phyloP scores from a whole-genome alignment of 2,888 invertebrate species.

The Aethes cnicana region DNA sequence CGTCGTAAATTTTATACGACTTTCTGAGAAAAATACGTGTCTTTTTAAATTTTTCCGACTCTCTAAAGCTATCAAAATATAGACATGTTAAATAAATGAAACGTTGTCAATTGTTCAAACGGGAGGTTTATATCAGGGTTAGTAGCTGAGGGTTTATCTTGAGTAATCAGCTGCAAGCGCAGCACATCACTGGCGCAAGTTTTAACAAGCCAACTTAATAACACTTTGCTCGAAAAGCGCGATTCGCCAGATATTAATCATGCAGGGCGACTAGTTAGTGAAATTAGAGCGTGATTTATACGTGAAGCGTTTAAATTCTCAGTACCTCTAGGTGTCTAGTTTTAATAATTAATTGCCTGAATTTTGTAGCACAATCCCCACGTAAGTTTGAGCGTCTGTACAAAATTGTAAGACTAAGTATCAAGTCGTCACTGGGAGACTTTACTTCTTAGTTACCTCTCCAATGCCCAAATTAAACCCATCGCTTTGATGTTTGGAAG shows the following conservation, averaged over 20 bases:
- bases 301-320: conserved; percentile 25
- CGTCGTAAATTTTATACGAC: no score
- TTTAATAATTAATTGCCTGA: conserved; percentile 20
- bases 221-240: conserved; percentile 77
- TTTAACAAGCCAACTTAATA: conserved; percentile 83
- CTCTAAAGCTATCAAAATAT: no score
- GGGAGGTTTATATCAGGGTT: no score
- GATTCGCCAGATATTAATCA: conserved; percentile 80
- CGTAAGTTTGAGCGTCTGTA: neutral
- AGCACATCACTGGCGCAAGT: conserved; percentile 73
- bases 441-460: no score
- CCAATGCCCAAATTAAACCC: no score
- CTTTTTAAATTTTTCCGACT: no score
- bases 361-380: conserved; percentile 9
- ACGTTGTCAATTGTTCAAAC: no score
- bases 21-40: no score
- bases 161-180: conserved; percentile 51
- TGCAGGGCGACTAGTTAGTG: conserved; percentile 77
- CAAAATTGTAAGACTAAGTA: no score
- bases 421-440: no score
- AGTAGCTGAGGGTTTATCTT: conserved; percentile 18
- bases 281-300: conserved; percentile 62
- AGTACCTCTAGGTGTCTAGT: conserved; percentile 22
- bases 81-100: no score
- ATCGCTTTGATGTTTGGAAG: no score